Evolutionary conservation across 2,888 invertebrate genomes (phyloP).

Genomic region (Deilephila porcellus): DNA sequence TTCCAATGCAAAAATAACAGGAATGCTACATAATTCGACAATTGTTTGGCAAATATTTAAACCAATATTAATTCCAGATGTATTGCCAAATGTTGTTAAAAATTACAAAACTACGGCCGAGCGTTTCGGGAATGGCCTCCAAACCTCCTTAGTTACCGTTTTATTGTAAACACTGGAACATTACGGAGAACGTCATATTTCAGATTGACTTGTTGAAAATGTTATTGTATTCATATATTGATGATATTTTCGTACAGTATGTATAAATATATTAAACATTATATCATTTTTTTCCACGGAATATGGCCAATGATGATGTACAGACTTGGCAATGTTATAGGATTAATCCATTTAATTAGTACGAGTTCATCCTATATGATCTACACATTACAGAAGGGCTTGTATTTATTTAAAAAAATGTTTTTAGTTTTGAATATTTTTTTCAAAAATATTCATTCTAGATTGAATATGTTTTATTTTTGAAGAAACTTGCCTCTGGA

Average conservation of each 20-base stretch:
- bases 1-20: neutral
- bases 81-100: constrained; percentile 13
- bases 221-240: constrained; percentile 8
- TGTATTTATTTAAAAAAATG: too few species aligned
- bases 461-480: too few species aligned
- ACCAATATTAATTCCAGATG: neutral
- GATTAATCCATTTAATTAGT: too few species aligned
- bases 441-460: too few species aligned
- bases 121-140: neutral
- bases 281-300: too few species aligned
- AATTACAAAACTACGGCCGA: neutral
- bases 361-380: too few species aligned
- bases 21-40: neutral
- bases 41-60: neutral
- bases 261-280: neutral
- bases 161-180: constrained; percentile 21
- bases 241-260: neutral
- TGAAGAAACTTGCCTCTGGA: too few species aligned
- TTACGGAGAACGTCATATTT: neutral
- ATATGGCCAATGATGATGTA: too few species aligned
- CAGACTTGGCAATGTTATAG: too few species aligned
- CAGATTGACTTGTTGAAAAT: constrained; percentile 29
- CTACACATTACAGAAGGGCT: too few species aligned
- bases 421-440: too few species aligned
- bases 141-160: neutral